These are phyloP conservation scores for Tinea trinotella DNA, from an alignment of 2,888 invertebrate genomes.

Conservation along the genomic window DNA sequence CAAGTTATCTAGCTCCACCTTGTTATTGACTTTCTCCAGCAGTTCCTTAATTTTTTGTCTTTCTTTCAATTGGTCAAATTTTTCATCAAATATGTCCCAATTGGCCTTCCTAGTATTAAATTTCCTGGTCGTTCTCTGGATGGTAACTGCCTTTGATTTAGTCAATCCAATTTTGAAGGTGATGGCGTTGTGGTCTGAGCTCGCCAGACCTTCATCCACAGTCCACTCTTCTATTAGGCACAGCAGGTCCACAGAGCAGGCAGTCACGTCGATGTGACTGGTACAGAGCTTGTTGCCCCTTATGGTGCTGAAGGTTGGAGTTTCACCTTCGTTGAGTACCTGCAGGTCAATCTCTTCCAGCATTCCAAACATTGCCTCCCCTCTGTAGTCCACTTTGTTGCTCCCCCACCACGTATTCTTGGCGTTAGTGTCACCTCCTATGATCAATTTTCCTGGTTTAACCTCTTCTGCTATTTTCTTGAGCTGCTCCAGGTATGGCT, in stretches of 20 bases:
- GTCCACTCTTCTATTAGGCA: slow-evolving; percentile 17
- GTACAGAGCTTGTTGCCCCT: not conserved
- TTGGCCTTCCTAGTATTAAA: slow-evolving; percentile 1
- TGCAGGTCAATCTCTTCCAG: slow-evolving; percentile 22
- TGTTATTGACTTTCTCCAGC: not conserved
- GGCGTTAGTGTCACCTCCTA: slow-evolving; percentile 5
- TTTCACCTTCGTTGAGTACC: slow-evolving; percentile 25
- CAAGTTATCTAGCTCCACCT: not conserved
- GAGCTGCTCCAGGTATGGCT: slow-evolving; percentile 17
- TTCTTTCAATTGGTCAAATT: not conserved
- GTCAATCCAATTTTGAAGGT: not conserved
- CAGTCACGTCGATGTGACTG: slow-evolving; percentile 22
- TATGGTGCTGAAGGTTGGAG: no score
- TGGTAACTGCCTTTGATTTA: not conserved
- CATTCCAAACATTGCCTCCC: not conserved
- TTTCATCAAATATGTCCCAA: not conserved
- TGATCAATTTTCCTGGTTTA: not conserved
- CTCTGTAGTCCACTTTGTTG: slow-evolving; percentile 1
- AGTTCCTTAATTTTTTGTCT: not conserved
- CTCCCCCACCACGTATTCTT: slow-evolving; percentile 21
- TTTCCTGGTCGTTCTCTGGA: not conserved
- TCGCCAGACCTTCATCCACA: slow-evolving; percentile 13
- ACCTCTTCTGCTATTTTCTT: not conserved
- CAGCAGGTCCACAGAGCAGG: slow-evolving; percentile 18
- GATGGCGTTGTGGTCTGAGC: slow-evolving; percentile 22